Base-by-base conservation (phyloP, 2,888 invertebrate genomes). In the Limnephilus rhombicus region DNA sequence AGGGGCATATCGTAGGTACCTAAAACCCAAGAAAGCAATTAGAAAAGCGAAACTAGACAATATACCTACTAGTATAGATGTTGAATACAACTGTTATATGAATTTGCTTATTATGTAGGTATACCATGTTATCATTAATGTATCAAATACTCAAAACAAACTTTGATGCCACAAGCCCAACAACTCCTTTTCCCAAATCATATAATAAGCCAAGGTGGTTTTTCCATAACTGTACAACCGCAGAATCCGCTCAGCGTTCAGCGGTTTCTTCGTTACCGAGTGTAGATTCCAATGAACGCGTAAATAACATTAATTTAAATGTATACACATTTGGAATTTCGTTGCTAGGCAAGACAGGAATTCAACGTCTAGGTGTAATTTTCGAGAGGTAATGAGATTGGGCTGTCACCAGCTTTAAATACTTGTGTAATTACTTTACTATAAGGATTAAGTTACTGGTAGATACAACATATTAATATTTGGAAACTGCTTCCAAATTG, bases 181-280 rank as follows among this genome's bases (percentile, higher is more conserved):
- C 29, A 82, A 31, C 82, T 82, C 31, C 3, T 24, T 68, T 24
- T 68, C 68, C 68, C n/a, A n/a, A n/a, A n/a, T n/a, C 24, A 68
- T 9, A 68, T 68, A 24, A 7, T 9, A n/a, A 7, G n/a, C 4
- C n/a, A 5, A 68, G 68, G n/a, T 41, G 41, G 34, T 85, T 85
- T 85, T 85, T 45, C 85, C 31, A 3, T 1, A 41, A 24, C 18
- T n/a, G 41, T 12, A 0, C 7, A 85, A 41, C 85, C 85, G 85
- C 85, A 85, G n/a, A 85, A 85, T 85, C 85, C 85, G 85, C n/a
- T 85, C 24, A 41, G 85, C 85, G 45, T 45, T 85, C 24, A 41
- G 85, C 24, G 85, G 85, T 85, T 85, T 37, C 9, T 85, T 85
- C 37, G 45, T 5, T 45, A 85, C n/a, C 68, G n/a, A 9, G 4